Conservation (phyloP, 2,888 invertebrate genomes). For the Liodrosophila aerea region DNA sequence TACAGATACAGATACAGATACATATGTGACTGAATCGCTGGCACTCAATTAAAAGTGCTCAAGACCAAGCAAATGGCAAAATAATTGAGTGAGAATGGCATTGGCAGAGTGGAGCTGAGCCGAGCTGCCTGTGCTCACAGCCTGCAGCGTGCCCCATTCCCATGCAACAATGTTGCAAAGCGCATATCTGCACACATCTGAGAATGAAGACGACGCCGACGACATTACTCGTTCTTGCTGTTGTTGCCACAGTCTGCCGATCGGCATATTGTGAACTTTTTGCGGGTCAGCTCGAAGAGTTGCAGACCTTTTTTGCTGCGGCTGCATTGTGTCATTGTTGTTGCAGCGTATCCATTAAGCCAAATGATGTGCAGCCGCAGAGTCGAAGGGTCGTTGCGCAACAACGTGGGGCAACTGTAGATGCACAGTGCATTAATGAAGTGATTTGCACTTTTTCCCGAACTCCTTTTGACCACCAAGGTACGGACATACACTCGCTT, state of each 20-base stretch:
- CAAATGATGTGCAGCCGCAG: constrained; percentile 60
- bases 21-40: constrained; percentile 6
- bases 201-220: constrained; percentile 39
- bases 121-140: too few species aligned
- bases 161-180: constrained; percentile 71
- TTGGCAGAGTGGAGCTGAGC: constrained; percentile 3
- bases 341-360: constrained; percentile 62
- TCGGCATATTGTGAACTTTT: constrained; percentile 24
- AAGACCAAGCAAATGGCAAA: constrained; percentile 1
- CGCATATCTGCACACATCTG: constrained; percentile 56
- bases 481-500: constrained; percentile 3
- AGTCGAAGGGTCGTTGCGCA: constrained; percentile 52
- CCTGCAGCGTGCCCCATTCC: constrained; percentile 43
- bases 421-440: constrained; percentile 64
- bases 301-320: constrained; percentile 14
- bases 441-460: constrained; percentile 67
- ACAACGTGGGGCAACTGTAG: constrained; percentile 36
- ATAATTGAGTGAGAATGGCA: constrained; percentile 10
- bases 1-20: constrained; percentile 10
- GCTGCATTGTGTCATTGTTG: constrained; percentile 21
- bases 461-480: constrained; percentile 63
- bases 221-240: constrained; percentile 13
- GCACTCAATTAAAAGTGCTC: constrained; percentile 43
- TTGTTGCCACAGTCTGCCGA: constrained; percentile 3
- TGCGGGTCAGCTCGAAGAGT: constrained; percentile 39